These are phyloP conservation scores for Pitangus sulphuratus DNA, from an alignment of 2,797 vertebrate species.

Conservation along the genomic window DNA sequence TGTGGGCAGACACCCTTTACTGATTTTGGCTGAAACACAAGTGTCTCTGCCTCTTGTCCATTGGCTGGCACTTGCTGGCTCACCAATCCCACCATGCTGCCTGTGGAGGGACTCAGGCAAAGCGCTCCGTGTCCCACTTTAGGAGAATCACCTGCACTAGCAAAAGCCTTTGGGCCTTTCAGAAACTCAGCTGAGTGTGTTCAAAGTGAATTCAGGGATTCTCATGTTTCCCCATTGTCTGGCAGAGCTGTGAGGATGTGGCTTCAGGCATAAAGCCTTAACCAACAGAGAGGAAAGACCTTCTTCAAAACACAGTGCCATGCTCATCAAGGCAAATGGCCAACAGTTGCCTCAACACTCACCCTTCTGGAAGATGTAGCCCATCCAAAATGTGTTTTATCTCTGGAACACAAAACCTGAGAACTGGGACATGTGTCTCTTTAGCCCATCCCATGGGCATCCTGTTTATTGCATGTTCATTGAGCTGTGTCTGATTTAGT, in stretches of 20 bases:
- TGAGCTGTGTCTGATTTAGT: background rate
- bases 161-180: background rate
- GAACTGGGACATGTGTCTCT: fast-evolving
- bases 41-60: fast-evolving
- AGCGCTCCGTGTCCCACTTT: background rate
- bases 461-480: fast-evolving
- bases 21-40: background rate
- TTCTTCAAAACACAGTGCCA: fast-evolving
- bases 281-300: fast-evolving
- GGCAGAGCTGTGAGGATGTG: background rate
- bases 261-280: background rate
- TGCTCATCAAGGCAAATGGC: background rate
- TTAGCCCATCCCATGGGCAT: background rate
- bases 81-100: fast-evolving
- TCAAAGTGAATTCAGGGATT: background rate
- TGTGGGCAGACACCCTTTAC: background rate
- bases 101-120: fast-evolving
- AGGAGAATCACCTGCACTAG: background rate
- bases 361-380: fast-evolving
- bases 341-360: background rate
- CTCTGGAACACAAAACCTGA: background rate
- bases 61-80: background rate
- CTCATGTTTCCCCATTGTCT: fast-evolving
- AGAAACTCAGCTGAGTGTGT: background rate
- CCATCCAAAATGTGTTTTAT: background rate